Evolutionary conservation across 2,888 invertebrate genomes (phyloP).

Genomic region (Drosophila meridiana): DNA sequence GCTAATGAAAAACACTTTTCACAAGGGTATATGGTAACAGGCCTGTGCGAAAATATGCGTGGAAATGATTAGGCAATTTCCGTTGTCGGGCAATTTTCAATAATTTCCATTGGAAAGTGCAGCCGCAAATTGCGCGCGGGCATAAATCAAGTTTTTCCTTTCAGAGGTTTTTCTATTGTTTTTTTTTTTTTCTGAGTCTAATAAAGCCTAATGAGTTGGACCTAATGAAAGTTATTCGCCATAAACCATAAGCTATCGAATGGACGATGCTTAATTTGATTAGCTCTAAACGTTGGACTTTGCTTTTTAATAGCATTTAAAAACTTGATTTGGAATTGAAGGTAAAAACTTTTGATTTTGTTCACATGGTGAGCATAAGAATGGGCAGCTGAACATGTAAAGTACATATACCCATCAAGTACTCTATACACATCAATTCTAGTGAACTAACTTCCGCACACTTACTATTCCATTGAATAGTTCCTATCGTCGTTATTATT

Average conservation of each 20-base stretch:
- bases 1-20: conserved; percentile 41
- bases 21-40: conserved; percentile 55
- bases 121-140: conserved; percentile 14
- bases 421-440: too few relatives aligned
- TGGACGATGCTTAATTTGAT: neutral
- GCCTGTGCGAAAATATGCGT: conserved; percentile 44
- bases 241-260: conserved; percentile 5
- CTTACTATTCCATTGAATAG: too few relatives aligned
- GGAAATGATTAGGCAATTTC: conserved; percentile 78
- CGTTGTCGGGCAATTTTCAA: conserved; percentile 58
- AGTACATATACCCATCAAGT: too few relatives aligned
- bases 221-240: conserved; percentile 25
- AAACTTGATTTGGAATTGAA: neutral
- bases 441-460: too few relatives aligned
- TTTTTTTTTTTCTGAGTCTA: conserved; percentile 17
- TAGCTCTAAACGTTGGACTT: neutral
- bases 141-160: conserved; percentile 64
- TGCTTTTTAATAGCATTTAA: neutral
- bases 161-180: conserved; percentile 27
- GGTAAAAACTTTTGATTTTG: neutral
- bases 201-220: conserved; percentile 35
- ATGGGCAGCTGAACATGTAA: neutral
- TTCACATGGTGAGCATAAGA: neutral
- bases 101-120: conserved; percentile 15
- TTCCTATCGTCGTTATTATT: too few relatives aligned